Evolutionary conservation across 2,113 vertebrate genomes (phyloP).

Genomic region (Catharus bicknelli): DNA sequence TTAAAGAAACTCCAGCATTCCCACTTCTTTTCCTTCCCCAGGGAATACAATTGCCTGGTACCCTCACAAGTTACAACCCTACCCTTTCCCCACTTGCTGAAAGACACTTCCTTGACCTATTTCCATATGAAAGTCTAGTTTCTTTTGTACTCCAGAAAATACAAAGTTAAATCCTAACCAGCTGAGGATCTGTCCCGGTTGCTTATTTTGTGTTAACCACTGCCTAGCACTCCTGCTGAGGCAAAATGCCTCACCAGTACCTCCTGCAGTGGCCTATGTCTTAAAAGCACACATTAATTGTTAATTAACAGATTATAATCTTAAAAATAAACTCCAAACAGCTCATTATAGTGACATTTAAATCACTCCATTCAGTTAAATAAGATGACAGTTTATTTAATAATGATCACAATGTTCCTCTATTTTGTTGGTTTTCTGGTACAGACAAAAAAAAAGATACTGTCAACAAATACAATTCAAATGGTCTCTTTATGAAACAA

Average conservation of each 20-base stretch:
- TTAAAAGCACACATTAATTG: slow-evolving; percentile 46
- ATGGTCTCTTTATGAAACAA: slow-evolving; percentile 23
- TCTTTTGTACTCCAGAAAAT: slow-evolving; percentile 26
- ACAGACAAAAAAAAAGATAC: slow-evolving; percentile 11
- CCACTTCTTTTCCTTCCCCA: neutral
- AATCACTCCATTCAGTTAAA: slow-evolving; percentile 2
- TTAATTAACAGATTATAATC: slow-evolving; percentile 64
- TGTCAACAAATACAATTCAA: neutral
- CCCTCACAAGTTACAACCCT: neutral
- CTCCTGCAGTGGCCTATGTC: slow-evolving; percentile 44
- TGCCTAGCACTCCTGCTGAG: slow-evolving; percentile 40
- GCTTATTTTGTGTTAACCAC: slow-evolving; percentile 35
- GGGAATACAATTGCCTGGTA: neutral
- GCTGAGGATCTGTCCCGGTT: neutral
- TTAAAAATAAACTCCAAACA: slow-evolving; percentile 54
- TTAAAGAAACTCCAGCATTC: neutral
- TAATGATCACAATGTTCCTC: slow-evolving; percentile 15
- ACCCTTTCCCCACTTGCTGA: neutral
- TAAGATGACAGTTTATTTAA: slow-evolving; percentile 31
- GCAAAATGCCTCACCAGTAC: slow-evolving; percentile 17
- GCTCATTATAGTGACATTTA: slow-evolving; percentile 46
- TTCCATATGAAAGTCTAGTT: slow-evolving; percentile 17
- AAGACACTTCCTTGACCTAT: neutral
- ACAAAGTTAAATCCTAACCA: slow-evolving; percentile 24
- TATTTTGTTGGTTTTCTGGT: neutral